Evolutionary conservation across 1,140 invertebrate genomes (phyloP).

Genomic region (Cepaea nemoralis): DNA sequence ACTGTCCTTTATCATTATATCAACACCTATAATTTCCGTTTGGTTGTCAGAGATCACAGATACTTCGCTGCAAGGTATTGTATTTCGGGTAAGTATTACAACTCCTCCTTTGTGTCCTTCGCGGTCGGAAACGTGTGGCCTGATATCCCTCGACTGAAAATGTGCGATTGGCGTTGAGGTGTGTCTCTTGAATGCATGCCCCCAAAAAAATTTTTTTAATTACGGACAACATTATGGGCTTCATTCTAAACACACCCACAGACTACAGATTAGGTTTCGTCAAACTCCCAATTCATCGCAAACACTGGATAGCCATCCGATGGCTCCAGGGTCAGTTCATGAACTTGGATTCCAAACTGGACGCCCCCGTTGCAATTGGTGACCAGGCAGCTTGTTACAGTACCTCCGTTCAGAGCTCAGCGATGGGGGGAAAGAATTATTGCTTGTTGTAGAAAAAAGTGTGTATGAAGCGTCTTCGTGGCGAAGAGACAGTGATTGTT

Average conservation of each 20-base stretch:
- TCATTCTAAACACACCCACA: slow-evolving; percentile 91
- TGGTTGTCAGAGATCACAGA: too few species aligned
- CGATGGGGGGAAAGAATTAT: slow-evolving; percentile 87
- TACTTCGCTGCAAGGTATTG: too few species aligned
- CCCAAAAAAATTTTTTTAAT: too few species aligned
- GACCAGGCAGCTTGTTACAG: slow-evolving; percentile 81
- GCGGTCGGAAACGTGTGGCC: too few species aligned
- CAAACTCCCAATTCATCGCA: slow-evolving; percentile 83
- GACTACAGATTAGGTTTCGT: slow-evolving; percentile 90
- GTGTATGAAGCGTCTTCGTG: slow-evolving; percentile 80
- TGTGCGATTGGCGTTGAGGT: too few species aligned
- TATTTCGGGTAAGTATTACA: too few species aligned
- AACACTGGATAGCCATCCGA: slow-evolving; percentile 88
- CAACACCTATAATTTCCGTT: too few species aligned
- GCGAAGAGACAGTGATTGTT: slow-evolving; percentile 59
- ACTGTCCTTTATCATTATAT: too few species aligned
- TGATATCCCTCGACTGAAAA: too few species aligned
- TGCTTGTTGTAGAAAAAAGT: slow-evolving; percentile 85
- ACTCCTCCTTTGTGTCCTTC: too few species aligned
- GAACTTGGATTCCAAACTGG: slow-evolving; percentile 93
- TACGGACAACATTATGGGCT: slow-evolving; percentile 86
- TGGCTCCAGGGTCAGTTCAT: slow-evolving; percentile 80
- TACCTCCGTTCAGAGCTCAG: slow-evolving; percentile 86
- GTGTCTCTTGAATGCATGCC: too few species aligned
- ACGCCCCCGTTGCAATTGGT: slow-evolving; percentile 82